Conservation (phyloP, 2,888 invertebrate genomes). For the Microplitis deprimator region DNA sequence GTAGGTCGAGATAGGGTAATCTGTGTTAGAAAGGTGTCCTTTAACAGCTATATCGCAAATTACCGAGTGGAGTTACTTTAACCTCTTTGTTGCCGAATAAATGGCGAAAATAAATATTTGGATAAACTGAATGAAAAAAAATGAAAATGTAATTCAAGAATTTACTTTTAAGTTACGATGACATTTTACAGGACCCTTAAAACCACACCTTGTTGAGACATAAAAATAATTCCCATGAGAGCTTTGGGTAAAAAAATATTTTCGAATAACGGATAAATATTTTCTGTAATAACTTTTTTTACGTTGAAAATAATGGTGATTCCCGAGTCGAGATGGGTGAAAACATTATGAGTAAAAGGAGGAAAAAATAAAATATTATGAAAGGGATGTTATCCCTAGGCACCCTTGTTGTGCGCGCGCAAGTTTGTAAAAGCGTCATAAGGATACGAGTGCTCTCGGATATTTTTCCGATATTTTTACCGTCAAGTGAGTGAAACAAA, state of each 20-base stretch:
- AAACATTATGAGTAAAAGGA: no score
- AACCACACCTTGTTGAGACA: not conserved
- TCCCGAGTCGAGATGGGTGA: no score
- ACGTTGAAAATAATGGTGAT: no score
- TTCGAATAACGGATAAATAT: no score
- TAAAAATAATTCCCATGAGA: not conserved
- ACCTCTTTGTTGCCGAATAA: not conserved
- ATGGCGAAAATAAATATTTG: not conserved
- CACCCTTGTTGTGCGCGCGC: not conserved
- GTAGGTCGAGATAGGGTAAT: slow-evolving; percentile 1
- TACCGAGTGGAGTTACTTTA: not conserved
- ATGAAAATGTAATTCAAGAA: not conserved
- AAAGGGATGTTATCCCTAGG: not conserved
- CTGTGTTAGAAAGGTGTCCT: not conserved
- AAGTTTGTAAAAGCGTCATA: not conserved
- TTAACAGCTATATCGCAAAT: not conserved
- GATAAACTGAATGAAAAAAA: not conserved
- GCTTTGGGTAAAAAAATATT: no score
- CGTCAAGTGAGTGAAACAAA: slow-evolving; percentile 6
- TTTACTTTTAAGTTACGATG: not conserved
- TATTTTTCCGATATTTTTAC: not conserved
- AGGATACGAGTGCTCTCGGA: not conserved
- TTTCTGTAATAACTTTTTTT: no score
- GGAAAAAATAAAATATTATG: no score
- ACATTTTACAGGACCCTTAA: not conserved